Base-by-base conservation (phyloP, 2,888 invertebrate species). In the Allacma fusca region DNA sequence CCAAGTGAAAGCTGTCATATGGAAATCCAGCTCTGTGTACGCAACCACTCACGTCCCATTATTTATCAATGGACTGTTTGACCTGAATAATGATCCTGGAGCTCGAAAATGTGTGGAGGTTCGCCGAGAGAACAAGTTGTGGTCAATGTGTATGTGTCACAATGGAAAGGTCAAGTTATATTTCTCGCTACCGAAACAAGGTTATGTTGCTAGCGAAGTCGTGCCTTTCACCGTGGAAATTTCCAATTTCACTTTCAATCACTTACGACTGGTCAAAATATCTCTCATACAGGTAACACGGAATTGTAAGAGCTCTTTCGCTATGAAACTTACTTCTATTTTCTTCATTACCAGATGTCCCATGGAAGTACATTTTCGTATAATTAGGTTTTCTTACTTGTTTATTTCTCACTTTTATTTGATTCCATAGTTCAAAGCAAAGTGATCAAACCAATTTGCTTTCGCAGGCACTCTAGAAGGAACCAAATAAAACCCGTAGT, bases 61-160 rank as follows among this genome's bases (percentile, higher is more conserved):
- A n/a, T 76, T 75, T 0, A 78, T 82, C n/a, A 77, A 79, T 62
- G 81, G 81, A 7, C 75, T 80, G 23, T 75, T 78, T 26, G 82
- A 82, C 76, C 57, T 82, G n/a, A 78, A 80, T 67, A 76, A 70
- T 13, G 80, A 81, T 43, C 74, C 80, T 2, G n/a, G 29, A 23
- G 76, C 76, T 9, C 26, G 76, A 24, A 69, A 76, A n/a, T 69
- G 76, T 70, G 44, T 16, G 23, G 59, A 76, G 29, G 57, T 76
- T 1, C 21, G 70, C 29, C 23, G 70, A 62, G 76, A 76, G n/a
- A 70, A 50, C 28, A 76, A 76, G 57, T 21, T 76, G 26, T 76
- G 76, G 76, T 65, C 69, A 4, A 59, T 76, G 69, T 69, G 69
- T 19, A 76, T 76, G 76, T 76, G 76, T 76, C 76, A 76, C 29